Evolutionary conservation across 2,888 invertebrate genomes (phyloP), one percentile per base, ranked within the genome.

Genomic region (Cryptocephalus primarius): DNA sequence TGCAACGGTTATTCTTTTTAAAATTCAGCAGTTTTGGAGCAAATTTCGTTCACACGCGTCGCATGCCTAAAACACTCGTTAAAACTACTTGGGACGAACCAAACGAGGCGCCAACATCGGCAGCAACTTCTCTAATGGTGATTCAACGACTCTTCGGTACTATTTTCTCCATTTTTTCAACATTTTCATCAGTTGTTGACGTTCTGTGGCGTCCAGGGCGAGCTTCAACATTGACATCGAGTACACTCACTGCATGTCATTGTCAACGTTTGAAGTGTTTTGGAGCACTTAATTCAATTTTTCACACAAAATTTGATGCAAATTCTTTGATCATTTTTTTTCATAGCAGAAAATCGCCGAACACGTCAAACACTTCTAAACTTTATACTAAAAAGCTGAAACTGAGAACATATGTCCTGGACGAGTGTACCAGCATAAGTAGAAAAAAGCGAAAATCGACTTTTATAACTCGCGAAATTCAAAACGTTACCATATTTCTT

Each of bases 11-110:
- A 32, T 39, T 38, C n/a, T 39, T 3, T n/a, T n/a, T n/a, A 9
- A 39, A 32, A 9, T 32, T 45, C 11, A 31, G 8, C 36, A 45
- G 33, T 40, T 46, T 46, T 38, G 13, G 6, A 48, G 39, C 42
- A 32, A 46, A 46, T 32, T 45, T 48, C 22, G 45, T 45, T 46
- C 45, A 34, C 39, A 52, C 44, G n/a, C 45, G 48, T 49, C 43
- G 48, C 50, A 49, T 48, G 14, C 45, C 46, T 49, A 52, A 50
- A 53, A 49, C 44, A 45, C 43, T 13, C 12, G 40, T 46, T 47
- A 55, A 45, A 50, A 50, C 50, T 42, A 14, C 36, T 45, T 51
- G 47, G 40, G 44, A 47, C 46, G 50, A 48, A 34, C 48, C 47
- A 52, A 51, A 40, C 44, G 46, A 54, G 48, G 48, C 47, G 43